phyloP scores from a whole-genome alignment of 2,113 vertebrate genomes.

The Pardalotus punctatus region DNA sequence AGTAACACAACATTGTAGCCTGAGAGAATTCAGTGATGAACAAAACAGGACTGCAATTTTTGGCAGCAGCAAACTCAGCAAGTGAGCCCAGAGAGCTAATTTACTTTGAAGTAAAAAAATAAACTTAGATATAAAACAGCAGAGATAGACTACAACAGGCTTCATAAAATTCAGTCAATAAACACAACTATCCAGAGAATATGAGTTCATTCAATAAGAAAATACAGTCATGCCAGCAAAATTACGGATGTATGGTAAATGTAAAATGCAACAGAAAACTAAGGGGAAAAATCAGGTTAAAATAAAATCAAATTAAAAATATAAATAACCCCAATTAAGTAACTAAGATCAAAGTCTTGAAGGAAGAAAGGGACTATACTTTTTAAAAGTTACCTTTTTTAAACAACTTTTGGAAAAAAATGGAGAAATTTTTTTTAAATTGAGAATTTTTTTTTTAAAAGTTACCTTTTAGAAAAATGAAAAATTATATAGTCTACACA shows the following conservation, averaged over 20 bases:
- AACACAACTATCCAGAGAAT: background rate
- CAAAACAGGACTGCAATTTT: background rate
- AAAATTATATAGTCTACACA: background rate
- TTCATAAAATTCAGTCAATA: conserved; percentile 29
- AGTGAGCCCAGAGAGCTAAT: conserved; percentile 22
- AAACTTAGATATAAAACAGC: background rate
- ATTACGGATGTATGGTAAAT: background rate
- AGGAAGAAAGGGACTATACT: background rate
- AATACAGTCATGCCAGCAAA: background rate
- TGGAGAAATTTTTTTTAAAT: background rate
- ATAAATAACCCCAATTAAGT: fast-evolving
- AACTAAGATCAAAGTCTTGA: background rate
- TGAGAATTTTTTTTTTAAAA: too few species aligned
- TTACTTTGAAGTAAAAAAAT: conserved; percentile 31
- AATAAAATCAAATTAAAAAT: background rate
- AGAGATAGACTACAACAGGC: background rate
- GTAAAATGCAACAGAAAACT: background rate
- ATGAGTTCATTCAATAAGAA: background rate
- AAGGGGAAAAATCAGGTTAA: background rate
- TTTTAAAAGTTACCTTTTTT: too few species aligned
- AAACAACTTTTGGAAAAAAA: background rate
- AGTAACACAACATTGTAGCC: background rate
- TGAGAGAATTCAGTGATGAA: background rate
- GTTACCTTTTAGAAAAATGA: background rate
- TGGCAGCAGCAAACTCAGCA: background rate